Percentiles rank a stretch among this genome's conserved stretches.
These are phyloP conservation scores for Synchiropus splendidus DNA, from an alignment of 2,113 vertebrate genomes.

Conservation along the genomic window DNA sequence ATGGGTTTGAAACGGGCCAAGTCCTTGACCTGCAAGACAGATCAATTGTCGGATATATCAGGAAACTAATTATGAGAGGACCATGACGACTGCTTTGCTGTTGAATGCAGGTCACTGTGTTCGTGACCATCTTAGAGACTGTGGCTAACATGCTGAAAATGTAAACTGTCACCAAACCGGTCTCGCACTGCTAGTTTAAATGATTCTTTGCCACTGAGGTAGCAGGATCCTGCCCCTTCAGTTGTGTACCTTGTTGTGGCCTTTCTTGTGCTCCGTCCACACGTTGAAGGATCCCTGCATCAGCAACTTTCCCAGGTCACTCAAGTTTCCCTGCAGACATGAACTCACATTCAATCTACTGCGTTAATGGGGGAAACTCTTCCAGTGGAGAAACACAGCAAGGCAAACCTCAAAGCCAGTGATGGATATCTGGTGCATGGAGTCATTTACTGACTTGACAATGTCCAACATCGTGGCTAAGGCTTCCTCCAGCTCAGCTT, in stretches of 20 bases:
- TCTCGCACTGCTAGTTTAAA: no score
- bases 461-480: slow-evolving; percentile 91
- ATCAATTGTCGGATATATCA: no score
- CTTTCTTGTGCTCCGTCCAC: slow-evolving; percentile 96
- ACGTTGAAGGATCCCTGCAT: slow-evolving; percentile 98
- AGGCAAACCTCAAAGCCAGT: slow-evolving; percentile 88
- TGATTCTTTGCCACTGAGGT: no score
- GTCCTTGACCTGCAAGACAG: slow-evolving; percentile 73
- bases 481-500: slow-evolving; percentile 89
- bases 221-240: no score
- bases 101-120: no score
- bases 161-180: no score
- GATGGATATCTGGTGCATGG: slow-evolving; percentile 98
- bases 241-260: slow-evolving; percentile 74
- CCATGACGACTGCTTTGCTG: no score
- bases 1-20: slow-evolving; percentile 96
- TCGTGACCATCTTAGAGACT: no score
- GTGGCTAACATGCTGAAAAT: no score
- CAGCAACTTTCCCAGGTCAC: slow-evolving; percentile 86
- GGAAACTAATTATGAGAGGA: no score
- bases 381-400: no score
- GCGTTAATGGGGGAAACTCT: no score
- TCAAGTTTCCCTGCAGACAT: slow-evolving; percentile 77
- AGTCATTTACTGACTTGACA: slow-evolving; percentile 97
- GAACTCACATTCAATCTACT: background rate